Evolutionary conservation across 2,113 vertebrate species (phyloP), one percentile per base, ranked within the genome.

Genomic region (Cebus imitator): DNA sequence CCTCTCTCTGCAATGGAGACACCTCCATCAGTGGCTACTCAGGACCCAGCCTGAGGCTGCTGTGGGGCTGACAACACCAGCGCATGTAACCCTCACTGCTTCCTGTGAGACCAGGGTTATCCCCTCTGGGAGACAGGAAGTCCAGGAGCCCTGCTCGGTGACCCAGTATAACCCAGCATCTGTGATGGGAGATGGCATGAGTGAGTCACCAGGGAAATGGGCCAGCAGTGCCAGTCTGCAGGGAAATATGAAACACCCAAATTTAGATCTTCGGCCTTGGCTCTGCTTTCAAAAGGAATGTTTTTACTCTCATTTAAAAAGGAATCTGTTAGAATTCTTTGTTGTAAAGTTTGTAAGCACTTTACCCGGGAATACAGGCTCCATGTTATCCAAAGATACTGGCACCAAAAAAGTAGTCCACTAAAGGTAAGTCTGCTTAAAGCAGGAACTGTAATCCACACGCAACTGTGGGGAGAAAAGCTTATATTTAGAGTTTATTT

Each of bases 181-280:
- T 8, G 8, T 8, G 13, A 61, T 61, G 55, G 5, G 37, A 70
- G 32, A 27, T 2, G 52, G 25, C 27, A 55, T 0, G 0, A 8
- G 66, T 40, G 52, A 75, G 10, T 18, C 40, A 4, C 8, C 9
- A 0, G 50, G n/a, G 20, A 75, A 57, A 40, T 3, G 13, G 66
- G 3, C 64, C 35, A 35, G 43, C 9, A 0, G 0, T 0, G 35
- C 20, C 78, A 20, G 6, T 9, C 7, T 3, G 66, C 18, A 5
- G 1, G 5, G 9, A 40, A 72, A 12, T 32, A 52, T 58, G n/a
- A 61, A 82, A 58, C 3, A 11, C n/a, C 8, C 27, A 43, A 40
- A 78, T 48, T 18, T 48, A 78, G 25, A 48, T 20, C 43, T 48
- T 88, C 5, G 4, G 8, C 20, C 40, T 52, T 73, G 78, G 58